phyloP scores from a whole-genome alignment of 2,888 invertebrate species.

The Habroteleia sp. region DNA sequence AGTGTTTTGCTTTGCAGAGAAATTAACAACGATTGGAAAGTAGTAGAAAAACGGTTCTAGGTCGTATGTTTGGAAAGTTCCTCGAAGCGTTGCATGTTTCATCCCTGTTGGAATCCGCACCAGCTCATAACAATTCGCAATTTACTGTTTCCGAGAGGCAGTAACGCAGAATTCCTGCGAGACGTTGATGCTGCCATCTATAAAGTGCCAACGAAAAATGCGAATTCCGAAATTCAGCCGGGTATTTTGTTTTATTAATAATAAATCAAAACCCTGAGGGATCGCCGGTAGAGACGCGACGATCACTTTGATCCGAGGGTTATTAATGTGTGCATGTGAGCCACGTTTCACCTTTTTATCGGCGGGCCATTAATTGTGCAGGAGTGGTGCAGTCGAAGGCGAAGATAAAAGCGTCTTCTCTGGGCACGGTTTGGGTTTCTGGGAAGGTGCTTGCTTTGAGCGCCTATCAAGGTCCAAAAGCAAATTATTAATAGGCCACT shows the following conservation, averaged over 20 bases:
- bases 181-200: slow-evolving; percentile 8
- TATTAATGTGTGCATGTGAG: slow-evolving; percentile 19
- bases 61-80: neutral
- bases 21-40: no score
- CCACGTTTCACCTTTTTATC: slow-evolving; percentile 23
- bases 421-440: slow-evolving; percentile 27
- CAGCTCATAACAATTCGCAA: slow-evolving; percentile 1
- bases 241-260: slow-evolving; percentile 14
- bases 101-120: neutral
- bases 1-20: no score
- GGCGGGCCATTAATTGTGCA: slow-evolving; percentile 31
- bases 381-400: slow-evolving; percentile 15
- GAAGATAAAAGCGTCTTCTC: slow-evolving; percentile 40
- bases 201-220: neutral
- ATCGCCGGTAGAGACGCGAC: slow-evolving; percentile 8
- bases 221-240: neutral
- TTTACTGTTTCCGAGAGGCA: neutral
- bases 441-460: slow-evolving; percentile 30
- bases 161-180: slow-evolving; percentile 3
- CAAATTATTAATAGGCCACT: slow-evolving; percentile 56
- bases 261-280: slow-evolving; percentile 7
- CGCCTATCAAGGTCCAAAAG: slow-evolving; percentile 6
- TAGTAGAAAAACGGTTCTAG: no score
- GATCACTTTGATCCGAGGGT: slow-evolving; percentile 23
- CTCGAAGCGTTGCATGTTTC: slow-evolving; percentile 6